Base-by-base conservation (phyloP, 1,140 invertebrate genomes). In the Wasmannia auropunctata region DNA sequence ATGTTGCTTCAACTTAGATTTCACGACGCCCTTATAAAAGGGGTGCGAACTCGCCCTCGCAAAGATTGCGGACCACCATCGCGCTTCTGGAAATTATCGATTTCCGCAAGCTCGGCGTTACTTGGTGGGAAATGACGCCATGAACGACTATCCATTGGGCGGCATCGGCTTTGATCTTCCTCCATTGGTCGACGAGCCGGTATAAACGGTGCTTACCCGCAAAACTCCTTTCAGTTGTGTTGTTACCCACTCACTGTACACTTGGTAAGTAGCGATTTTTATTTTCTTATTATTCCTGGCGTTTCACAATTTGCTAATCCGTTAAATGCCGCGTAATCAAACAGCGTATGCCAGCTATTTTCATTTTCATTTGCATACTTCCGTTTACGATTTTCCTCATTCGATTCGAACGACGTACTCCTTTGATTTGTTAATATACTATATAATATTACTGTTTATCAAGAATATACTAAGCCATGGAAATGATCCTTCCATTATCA, bases 211-310 rank as follows among this genome's bases (percentile, higher is more conserved):
- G 85, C 90, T 90, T 76, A 89, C 87, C 51, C 87, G 69, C 79
- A 85, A n/a, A n/a, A 87, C 76, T 84, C 74, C 85, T 90, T 92
- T 88, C 92, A 93, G 93, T 93, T 92, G 92, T 93, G 91, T 93
- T 91, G 90, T 93, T 93, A 88, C 87, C 81, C 87, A 92, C 88
- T 86, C 87, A 91, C 92, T 90, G 92, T 89, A 92, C 86, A 93
- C 92, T 93, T 93, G 93, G 93, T 93, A 92, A 93, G 93, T 93
- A 80, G 31, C 16, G 0, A 49, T 69, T 63, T n/a, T 65, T 67
- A 43, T 79, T 74, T 5, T 28, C 0, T 40, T 22, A 22, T 16
- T 62, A 3, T 49, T 67, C 58, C 16, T 37, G 11, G 11, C 0
- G 16, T 81, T 70, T 63, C 40, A 16, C 56, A 51, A 51, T 58